A percentile compares a stretch with the other conserved stretches of the same genome.
These are phyloP conservation scores for Eupelmus urozonus DNA, from an alignment of 2,888 invertebrate genomes.

Conservation along the genomic window DNA sequence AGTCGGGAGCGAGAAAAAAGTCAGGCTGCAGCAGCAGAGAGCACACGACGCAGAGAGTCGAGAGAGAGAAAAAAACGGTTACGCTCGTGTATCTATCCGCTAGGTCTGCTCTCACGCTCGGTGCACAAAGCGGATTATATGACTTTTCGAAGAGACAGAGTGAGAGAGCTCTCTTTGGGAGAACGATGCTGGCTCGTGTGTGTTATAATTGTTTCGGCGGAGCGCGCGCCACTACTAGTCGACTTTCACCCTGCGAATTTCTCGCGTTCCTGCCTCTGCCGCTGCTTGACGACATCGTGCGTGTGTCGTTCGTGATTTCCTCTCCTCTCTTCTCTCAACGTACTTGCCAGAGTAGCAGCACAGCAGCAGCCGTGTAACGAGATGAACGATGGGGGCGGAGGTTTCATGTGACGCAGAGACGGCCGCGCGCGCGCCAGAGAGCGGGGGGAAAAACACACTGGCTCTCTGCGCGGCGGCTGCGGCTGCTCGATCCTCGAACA, in stretches of 20 bases:
- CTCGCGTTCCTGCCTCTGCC: constrained; percentile 47
- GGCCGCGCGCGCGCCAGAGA: too few species aligned
- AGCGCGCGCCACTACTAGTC: constrained; percentile 4
- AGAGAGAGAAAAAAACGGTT: constrained; percentile 26
- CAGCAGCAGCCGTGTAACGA: constrained; percentile 22
- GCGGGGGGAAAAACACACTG: constrained; percentile 15
- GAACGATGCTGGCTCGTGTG: constrained; percentile 1
- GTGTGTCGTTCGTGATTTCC: neutral
- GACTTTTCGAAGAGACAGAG: too few species aligned
- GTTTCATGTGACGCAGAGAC: constrained; percentile 38
- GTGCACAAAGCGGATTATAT: constrained; percentile 41
- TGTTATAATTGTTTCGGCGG: constrained; percentile 21
- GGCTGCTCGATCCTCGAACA: constrained; percentile 31
- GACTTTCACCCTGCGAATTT: constrained; percentile 55
- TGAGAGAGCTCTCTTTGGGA: neutral
- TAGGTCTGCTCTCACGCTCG: constrained; percentile 5
- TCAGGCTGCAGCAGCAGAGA: neutral
- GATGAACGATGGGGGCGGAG: constrained; percentile 36
- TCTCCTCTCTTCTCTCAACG: neutral
- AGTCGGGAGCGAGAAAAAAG: neutral
- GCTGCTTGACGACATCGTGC: constrained; percentile 29
- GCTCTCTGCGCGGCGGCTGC: too few species aligned
- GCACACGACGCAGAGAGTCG: constrained; percentile 8
- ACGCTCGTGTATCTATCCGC: neutral
- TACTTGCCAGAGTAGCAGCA: constrained; percentile 7